Evolutionary conservation across 2,113 vertebrate species (phyloP).

Genomic region (Myrmecobius fasciatus): DNA sequence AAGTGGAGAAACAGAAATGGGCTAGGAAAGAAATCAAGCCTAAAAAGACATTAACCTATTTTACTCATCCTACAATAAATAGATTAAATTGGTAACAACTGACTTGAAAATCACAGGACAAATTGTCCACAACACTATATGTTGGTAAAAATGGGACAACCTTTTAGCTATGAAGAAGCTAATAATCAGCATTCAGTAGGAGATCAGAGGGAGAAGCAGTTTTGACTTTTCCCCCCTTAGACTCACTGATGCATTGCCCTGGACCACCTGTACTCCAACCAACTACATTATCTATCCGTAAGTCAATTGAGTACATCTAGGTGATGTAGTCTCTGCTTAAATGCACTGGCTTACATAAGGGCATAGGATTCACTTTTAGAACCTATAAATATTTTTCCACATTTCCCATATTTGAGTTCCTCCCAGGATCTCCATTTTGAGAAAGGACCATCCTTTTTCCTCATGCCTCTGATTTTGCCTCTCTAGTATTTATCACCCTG

Average conservation of each 20-base stretch:
- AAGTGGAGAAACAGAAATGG: conserved; percentile 4
- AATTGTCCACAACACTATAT: neutral
- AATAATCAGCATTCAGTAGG: neutral
- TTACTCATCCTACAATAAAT: conserved; percentile 46
- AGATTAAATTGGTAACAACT: conserved; percentile 64
- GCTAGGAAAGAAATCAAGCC: conserved; percentile 56
- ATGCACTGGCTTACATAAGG: neutral
- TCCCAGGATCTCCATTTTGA: neutral
- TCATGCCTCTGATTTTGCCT: neutral
- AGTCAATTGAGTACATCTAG: neutral
- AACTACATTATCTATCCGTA: neutral
- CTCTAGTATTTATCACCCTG: neutral
- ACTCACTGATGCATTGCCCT: neutral
- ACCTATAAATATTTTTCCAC: no score
- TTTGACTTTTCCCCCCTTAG: neutral
- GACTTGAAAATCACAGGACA: conserved; percentile 44
- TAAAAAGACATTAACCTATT: conserved; percentile 57
- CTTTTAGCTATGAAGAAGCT: neutral
- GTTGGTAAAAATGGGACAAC: neutral
- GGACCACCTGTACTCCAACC: neutral
- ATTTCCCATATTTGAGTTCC: neutral
- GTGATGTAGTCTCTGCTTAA: neutral
- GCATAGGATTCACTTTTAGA: no score
- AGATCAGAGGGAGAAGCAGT: neutral
- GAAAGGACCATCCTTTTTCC: neutral